Conservation (phyloP, 2,113 vertebrate species). For the Dromiciops gliroides region DNA sequence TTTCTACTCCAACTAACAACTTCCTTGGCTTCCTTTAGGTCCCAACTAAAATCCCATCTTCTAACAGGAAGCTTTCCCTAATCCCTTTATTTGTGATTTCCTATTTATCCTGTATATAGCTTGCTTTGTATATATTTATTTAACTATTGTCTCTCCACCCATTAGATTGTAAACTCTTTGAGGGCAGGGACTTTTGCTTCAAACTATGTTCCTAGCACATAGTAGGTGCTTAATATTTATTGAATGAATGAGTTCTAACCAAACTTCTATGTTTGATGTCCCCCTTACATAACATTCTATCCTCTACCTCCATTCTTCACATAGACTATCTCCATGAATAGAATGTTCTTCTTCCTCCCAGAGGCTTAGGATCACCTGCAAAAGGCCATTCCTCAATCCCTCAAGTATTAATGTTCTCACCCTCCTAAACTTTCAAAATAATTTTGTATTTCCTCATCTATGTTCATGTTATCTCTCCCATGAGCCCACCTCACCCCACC, state of each 20-base stretch:
- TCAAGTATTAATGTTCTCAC: background rate
- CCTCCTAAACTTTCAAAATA: background rate
- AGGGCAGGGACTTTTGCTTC: background rate
- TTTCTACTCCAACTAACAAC: background rate
- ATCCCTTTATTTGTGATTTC: background rate
- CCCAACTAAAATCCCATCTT: background rate
- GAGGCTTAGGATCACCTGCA: background rate
- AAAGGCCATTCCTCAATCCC: background rate
- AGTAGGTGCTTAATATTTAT: background rate
- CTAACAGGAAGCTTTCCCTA: background rate
- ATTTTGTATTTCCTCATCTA: background rate
- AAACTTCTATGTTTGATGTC: background rate
- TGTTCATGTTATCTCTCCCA: background rate
- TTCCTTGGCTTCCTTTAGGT: background rate
- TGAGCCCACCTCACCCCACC: background rate
- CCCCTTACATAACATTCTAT: background rate
- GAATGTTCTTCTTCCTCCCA: background rate
- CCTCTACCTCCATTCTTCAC: background rate
- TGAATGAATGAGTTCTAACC: background rate
- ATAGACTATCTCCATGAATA: background rate
- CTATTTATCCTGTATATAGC: background rate
- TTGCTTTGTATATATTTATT: background rate
- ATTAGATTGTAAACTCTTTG: background rate
- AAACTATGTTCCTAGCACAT: too few species aligned
- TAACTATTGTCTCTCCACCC: background rate